Conservation (phyloP, 2,888 invertebrate species). For the Selenia dentaria region DNA sequence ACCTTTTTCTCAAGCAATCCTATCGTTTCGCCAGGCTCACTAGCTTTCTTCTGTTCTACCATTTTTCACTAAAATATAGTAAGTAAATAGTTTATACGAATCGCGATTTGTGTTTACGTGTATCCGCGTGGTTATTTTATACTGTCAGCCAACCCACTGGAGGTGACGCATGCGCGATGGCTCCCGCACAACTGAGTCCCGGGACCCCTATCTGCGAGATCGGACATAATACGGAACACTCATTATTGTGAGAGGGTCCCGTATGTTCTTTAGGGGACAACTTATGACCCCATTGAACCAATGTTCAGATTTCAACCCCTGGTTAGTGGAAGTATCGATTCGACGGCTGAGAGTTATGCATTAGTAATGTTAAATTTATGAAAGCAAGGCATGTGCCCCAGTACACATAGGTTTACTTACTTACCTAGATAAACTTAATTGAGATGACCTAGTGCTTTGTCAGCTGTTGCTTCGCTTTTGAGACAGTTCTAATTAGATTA, state of each 20-base stretch:
- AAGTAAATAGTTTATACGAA: constrained; percentile 21
- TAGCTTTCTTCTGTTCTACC: constrained; percentile 49
- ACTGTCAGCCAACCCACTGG: constrained; percentile 23
- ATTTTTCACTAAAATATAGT: too few relatives aligned
- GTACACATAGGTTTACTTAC: background rate
- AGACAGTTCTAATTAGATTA: too few relatives aligned
- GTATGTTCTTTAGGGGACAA: constrained; percentile 3
- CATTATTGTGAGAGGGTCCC: constrained; percentile 24
- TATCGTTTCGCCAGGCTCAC: constrained; percentile 63
- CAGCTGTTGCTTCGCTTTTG: background rate
- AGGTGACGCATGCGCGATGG: constrained; percentile 32
- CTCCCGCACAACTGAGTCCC: constrained; percentile 16
- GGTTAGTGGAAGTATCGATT: constrained; percentile 18
- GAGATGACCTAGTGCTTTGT: background rate
- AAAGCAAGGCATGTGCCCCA: background rate
- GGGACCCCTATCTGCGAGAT: constrained; percentile 30
- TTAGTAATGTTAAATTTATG: constrained; percentile 14
- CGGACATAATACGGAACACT: constrained; percentile 4
- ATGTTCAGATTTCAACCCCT: background rate
- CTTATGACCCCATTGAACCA: background rate
- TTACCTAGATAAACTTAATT: background rate
- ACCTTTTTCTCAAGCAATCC: constrained; percentile 73
- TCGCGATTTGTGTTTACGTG: constrained; percentile 25
- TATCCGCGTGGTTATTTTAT: constrained; percentile 27
- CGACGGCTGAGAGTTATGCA: constrained; percentile 18